Base-by-base conservation (phyloP, 2,797 vertebrate genomes). In the Pelodytes ibericus region DNA sequence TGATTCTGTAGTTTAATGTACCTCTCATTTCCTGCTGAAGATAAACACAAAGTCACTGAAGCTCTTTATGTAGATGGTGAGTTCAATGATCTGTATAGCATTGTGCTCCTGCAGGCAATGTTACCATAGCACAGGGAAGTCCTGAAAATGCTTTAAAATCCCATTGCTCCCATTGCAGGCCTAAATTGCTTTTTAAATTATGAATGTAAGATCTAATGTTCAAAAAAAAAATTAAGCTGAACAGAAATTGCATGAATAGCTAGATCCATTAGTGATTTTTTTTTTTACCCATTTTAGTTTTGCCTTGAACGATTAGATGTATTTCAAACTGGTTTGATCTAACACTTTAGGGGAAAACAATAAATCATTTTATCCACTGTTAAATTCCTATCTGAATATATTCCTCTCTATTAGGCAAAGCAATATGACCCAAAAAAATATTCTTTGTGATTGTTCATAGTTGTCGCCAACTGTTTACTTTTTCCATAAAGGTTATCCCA, bases 161-260 rank as follows among this genome's bases (percentile, higher is more conserved):
- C 20, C 60, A 71, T 71, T 33, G 57, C 67, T 49, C 59, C 20
- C 60, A 71, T 71, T 33, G 57, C 67, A 30, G 49, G 16, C 59
- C 33, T 30, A 65, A 77, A 77, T 77, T 25, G 74, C 59, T 41
- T 77, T 76, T 77, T 64, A 71, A 71, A 77, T 77, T 71, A 77
- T 64, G 22, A 77, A 71, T 77, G 67, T 58, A 31, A 47, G 47
- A 60, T 41, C 67, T 44, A 51, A 65, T 77, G 59, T 56, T 26
- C 36, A 36, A 53, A 71, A 77, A 76, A 71, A 77, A 76, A 76
- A 65, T 47, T 63, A 31, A 70, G 58, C 47, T 64, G 41, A 71
- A 64, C 71, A 36, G 47, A 77, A 71, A 71, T 49, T 6, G 31
- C 49, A 53, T 53, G 24, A 57, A 64, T 63, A 26, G 57, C 60